Base-by-base conservation (phyloP, 1,140 invertebrate species). In the Polypedilum pembai region DNA sequence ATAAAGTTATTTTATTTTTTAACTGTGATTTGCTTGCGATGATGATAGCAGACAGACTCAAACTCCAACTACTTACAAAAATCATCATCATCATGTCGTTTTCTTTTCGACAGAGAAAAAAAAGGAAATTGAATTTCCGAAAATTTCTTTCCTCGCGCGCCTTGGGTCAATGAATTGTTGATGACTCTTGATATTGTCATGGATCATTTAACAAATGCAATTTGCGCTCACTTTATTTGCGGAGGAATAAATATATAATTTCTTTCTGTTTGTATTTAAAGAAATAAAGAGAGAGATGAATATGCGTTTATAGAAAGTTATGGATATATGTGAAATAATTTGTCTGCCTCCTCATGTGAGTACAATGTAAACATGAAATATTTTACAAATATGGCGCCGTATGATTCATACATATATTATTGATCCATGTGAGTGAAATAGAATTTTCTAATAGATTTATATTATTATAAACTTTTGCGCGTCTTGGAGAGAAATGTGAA, bases 331-430 rank as follows among this genome's bases (percentile, higher is more conserved):
- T 56, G 45, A 56, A 56, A 56, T 56, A 56, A 56, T 56, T 56
- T 56, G 45, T 56, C 12, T 56, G 45, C 45, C 45, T 56, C 45
- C 45, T 56, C n/a, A n/a, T 56, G 45, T n/a, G 45, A 56, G 12
- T n/a, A 56, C 45, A 56, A 56, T 56, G 45, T 69, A 69, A 69
- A 69, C 65, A 69, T 18, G 20, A 69, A 69, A 69, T 69, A 69
- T 69, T 69, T 69, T 21, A 69, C 65, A 69, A 69, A 69, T 69
- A 69, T 69, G 65, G 65, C 65, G 65, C 65, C 65, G 17, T 21
- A 69, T 69, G 65, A 69, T 20, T 69, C 65, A 69, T 18, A 20
- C 20, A 20, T 20, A 20, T 69, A 18, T 33, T 33, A 33, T 33
- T 33, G 24, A 33, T 33, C 24, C 24, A 1, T 33, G 24, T 33